phyloP scores from a whole-genome alignment of 1,140 invertebrate species.

The Drosophila albomicans region DNA sequence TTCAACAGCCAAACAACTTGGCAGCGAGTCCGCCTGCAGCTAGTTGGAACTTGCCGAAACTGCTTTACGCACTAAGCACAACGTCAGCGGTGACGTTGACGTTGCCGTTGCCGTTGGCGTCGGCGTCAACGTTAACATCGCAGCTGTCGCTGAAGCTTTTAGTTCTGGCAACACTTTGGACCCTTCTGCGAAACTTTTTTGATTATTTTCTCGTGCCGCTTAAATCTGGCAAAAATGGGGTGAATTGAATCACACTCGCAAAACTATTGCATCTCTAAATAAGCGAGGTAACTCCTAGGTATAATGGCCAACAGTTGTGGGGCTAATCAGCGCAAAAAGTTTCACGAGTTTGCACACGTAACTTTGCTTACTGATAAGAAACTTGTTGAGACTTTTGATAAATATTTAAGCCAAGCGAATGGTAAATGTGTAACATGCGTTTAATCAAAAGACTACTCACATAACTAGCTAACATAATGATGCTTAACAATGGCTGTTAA shows the following conservation, averaged over 20 bases:
- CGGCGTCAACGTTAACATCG: not conserved
- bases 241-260: not conserved
- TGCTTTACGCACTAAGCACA: constrained; percentile 46
- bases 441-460: not conserved
- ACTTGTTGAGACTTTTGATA: constrained; percentile 40
- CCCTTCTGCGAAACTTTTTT: constrained; percentile 22
- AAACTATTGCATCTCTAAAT: constrained; percentile 16
- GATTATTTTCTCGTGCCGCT: constrained; percentile 29
- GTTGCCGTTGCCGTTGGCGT: constrained; percentile 3
- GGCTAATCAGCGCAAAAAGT: constrained; percentile 45
- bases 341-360: constrained; percentile 45
- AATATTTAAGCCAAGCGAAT: constrained; percentile 17
- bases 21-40: constrained; percentile 28
- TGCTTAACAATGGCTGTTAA: not conserved
- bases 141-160: constrained; percentile 16
- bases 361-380: constrained; percentile 44
- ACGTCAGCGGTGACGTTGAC: not conserved
- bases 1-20: constrained; percentile 36
- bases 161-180: constrained; percentile 13
- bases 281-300: not conserved
- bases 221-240: constrained; percentile 6
- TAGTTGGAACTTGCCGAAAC: constrained; percentile 58
- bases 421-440: constrained; percentile 16
- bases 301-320: constrained; percentile 4
- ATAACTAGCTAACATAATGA: not conserved